Percentiles rank a stretch among this genome's conserved stretches.
Evolutionary conservation across 2,797 vertebrate genomes (phyloP).

Genomic region (Sciaenops ocellatus): DNA sequence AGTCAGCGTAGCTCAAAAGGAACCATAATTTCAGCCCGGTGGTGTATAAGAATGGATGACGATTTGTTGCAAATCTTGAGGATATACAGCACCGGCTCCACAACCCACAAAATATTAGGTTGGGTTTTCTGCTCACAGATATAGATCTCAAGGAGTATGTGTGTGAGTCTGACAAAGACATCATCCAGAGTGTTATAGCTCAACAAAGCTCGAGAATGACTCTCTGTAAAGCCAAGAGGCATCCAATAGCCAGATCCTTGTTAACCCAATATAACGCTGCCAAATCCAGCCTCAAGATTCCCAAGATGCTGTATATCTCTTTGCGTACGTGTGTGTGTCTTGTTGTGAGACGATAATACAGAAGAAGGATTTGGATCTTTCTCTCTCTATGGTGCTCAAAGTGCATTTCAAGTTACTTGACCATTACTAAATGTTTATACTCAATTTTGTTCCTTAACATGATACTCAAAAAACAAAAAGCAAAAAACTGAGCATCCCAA

Average conservation of each 20-base stretch:
- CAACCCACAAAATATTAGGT: slow-evolving; percentile 29
- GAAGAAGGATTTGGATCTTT: background rate
- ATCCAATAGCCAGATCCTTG: slow-evolving; percentile 51
- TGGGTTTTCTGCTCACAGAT: slow-evolving; percentile 18
- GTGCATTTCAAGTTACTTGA: background rate
- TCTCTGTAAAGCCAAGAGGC: slow-evolving; percentile 67
- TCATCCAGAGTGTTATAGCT: slow-evolving; percentile 46
- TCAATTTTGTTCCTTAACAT: background rate
- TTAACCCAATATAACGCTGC: slow-evolving; percentile 57
- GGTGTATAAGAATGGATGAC: background rate
- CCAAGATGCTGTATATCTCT: slow-evolving; percentile 49
- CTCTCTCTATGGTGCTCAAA: too few relatives aligned
- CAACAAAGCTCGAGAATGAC: slow-evolving; percentile 51
- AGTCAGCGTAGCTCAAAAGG: background rate
- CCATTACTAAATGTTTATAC: background rate
- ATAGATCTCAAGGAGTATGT: slow-evolving; percentile 16
- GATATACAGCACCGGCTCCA: slow-evolving; percentile 22
- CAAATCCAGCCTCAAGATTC: slow-evolving; percentile 62
- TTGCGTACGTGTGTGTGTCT: slow-evolving; percentile 11
- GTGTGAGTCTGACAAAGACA: slow-evolving; percentile 43
- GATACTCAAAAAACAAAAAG: background rate
- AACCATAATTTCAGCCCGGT: background rate
- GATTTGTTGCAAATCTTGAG: slow-evolving; percentile 3
- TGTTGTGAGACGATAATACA: background rate
- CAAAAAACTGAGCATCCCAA: background rate